These are phyloP conservation scores for Pristionchus exspectatus DNA, from an alignment of 2,888 invertebrate species.

Conservation along the genomic window DNA sequence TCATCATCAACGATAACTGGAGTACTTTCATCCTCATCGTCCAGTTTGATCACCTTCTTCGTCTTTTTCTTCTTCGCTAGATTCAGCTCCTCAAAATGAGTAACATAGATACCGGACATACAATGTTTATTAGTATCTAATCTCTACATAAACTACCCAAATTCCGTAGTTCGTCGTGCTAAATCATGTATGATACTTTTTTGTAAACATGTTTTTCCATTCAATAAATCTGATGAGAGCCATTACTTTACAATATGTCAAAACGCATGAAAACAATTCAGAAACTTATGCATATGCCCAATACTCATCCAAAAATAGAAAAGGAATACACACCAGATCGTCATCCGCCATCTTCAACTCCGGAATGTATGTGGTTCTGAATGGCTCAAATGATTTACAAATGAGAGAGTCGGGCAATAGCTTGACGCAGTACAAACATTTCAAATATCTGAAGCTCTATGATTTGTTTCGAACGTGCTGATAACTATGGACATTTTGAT, in stretches of 20 bases:
- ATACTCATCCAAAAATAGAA: background rate
- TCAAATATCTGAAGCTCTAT: too few species aligned
- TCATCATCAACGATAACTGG: slow-evolving; percentile 58
- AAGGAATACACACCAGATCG: slow-evolving; percentile 62
- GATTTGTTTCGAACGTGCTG: too few species aligned
- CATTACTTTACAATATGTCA: too few species aligned
- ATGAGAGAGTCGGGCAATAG: too few species aligned
- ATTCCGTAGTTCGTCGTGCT: background rate
- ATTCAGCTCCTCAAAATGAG: slow-evolving; percentile 59
- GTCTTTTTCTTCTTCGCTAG: slow-evolving; percentile 73
- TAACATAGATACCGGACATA: background rate
- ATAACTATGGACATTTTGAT: too few species aligned
- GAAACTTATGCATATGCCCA: too few species aligned
- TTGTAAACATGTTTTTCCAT: too few species aligned
- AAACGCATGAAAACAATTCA: too few species aligned
- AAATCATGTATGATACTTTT: too few species aligned
- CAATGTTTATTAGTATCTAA: background rate
- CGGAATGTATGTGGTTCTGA: background rate
- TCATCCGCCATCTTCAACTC: slow-evolving; percentile 58
- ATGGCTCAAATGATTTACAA: background rate
- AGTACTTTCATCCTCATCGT: slow-evolving; percentile 63
- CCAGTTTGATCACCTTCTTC: slow-evolving; percentile 68
- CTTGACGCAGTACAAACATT: too few species aligned
- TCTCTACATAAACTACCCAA: background rate
- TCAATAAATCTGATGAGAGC: too few species aligned